Conservation (phyloP, 2,888 invertebrate genomes). For the Acrobasis suavella region DNA sequence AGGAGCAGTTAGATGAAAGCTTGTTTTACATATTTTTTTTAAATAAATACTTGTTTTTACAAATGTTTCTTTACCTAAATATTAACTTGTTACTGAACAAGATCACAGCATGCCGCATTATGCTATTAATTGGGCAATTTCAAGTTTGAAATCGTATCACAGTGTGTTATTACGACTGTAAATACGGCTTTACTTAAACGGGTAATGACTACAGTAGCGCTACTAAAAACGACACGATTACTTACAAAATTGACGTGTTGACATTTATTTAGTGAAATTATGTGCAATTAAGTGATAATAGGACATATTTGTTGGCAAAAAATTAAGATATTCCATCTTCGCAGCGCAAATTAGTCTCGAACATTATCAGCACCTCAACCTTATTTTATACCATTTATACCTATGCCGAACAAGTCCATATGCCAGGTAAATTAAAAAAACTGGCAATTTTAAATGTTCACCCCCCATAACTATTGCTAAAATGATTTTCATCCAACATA, state of each 20-base stretch:
- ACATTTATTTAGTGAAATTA: conserved; percentile 3
- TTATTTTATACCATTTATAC: too few species aligned
- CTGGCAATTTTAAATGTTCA: too few species aligned
- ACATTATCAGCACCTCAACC: too few species aligned
- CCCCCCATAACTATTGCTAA: too few species aligned
- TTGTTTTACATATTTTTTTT: too few species aligned
- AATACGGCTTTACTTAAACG: background rate
- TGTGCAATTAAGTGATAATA: background rate
- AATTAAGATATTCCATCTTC: background rate
- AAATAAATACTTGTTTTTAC: too few species aligned
- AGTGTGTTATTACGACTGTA: background rate
- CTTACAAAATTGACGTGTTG: conserved; percentile 2
- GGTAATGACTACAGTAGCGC: background rate
- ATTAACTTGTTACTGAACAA: background rate
- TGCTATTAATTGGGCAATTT: background rate
- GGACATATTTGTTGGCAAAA: background rate
- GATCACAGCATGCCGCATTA: background rate
- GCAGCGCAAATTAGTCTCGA: background rate
- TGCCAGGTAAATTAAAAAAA: too few species aligned
- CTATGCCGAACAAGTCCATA: too few species aligned
- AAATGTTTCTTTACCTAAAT: too few species aligned
- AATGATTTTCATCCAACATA: too few species aligned
- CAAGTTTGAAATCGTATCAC: background rate
- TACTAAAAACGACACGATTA: background rate
- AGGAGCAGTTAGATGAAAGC: too few species aligned